A percentile compares a stretch with the other conserved stretches of the same genome.
phyloP scores from a whole-genome alignment of 2,797 vertebrate genomes.

The Telmatherina bonti region DNA sequence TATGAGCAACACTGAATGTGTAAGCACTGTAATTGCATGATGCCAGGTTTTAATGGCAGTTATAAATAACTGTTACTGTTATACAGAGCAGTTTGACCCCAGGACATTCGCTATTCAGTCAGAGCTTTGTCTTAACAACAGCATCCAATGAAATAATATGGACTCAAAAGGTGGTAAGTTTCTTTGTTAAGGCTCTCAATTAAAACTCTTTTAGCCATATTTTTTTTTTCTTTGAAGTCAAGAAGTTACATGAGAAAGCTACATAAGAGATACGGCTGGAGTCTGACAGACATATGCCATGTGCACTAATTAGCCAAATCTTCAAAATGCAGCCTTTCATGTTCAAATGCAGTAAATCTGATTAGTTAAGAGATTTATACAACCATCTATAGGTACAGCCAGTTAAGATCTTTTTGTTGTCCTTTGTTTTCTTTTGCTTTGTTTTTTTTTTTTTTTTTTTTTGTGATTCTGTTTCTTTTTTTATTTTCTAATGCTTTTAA shows the following conservation, averaged over 20 bases:
- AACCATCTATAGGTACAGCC: background rate
- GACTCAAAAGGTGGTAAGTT: background rate
- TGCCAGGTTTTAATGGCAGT: background rate
- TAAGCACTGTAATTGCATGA: background rate
- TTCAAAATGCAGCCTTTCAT: background rate
- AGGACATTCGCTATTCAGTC: background rate
- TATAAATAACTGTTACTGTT: background rate
- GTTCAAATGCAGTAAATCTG: background rate
- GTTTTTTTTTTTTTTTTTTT: background rate
- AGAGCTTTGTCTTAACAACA: background rate
- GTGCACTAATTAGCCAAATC: background rate
- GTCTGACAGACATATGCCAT: background rate
- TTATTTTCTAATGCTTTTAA: background rate
- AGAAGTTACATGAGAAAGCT: background rate
- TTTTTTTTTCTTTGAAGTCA: background rate
- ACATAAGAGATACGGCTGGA: background rate
- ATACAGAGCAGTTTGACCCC: background rate
- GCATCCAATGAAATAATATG: background rate
- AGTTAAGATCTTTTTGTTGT: background rate
- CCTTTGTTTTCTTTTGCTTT: background rate
- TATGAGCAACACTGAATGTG: background rate
- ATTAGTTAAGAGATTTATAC: background rate
- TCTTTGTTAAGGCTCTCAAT: background rate
- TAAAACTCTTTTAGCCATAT: slow-evolving; percentile 2
- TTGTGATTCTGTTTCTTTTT: background rate